Evolutionary conservation across 2,113 vertebrate genomes (phyloP).

Genomic region (Pterocles burchelli): DNA sequence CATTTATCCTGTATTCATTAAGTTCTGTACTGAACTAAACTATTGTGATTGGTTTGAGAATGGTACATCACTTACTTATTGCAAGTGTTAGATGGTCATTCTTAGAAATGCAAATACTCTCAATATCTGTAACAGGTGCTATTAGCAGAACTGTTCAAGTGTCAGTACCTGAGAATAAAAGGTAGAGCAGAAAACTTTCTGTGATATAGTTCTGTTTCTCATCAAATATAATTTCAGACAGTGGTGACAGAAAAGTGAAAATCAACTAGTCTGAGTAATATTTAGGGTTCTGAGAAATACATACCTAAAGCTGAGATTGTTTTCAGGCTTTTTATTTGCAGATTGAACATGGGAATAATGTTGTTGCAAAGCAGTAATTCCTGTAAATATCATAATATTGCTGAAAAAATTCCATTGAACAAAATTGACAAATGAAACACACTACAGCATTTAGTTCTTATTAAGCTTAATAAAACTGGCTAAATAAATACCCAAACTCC

Average conservation of each 20-base stretch:
- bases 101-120: not conserved
- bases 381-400: not conserved
- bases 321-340: not conserved
- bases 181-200: not conserved
- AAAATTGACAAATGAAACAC: not conserved
- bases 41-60: not conserved
- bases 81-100: not conserved
- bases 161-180: not conserved
- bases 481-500: not conserved
- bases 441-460: not conserved
- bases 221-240: not conserved
- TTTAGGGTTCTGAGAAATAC: not conserved
- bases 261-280: not conserved
- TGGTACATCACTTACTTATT: not conserved
- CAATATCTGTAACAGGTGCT: not conserved
- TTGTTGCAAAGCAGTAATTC: not conserved
- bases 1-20: not conserved
- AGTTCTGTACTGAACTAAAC: not conserved
- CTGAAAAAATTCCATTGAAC: not conserved
- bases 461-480: not conserved
- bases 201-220: not conserved
- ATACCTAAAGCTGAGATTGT: not conserved
- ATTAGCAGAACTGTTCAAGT: not conserved
- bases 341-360: not conserved
- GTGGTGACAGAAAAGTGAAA: not conserved